These are phyloP conservation scores for Aphelenchoides avenae DNA, from an alignment of 1,140 invertebrate genomes.

Conservation along the genomic window DNA sequence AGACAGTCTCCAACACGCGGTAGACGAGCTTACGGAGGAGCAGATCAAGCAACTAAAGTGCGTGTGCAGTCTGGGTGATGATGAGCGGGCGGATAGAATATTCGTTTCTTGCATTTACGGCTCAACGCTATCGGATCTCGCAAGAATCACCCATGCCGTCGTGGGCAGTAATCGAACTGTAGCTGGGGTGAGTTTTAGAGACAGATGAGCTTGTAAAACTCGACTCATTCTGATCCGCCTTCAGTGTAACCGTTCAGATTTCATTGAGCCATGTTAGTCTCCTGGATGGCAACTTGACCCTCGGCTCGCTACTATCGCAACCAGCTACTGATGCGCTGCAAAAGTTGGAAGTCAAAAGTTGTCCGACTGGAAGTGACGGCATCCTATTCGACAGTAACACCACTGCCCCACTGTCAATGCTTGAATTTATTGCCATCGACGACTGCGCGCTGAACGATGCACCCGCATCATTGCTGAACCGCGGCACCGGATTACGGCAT, in stretches of 20 bases:
- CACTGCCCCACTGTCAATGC: no score
- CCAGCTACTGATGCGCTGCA: no score
- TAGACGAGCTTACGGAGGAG: constrained; percentile 13
- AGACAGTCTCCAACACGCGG: no score
- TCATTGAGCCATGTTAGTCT: constrained; percentile 10
- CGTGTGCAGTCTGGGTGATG: constrained; percentile 1
- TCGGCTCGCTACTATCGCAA: no score
- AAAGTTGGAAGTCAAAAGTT: constrained; percentile 26
- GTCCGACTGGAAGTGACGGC: no score
- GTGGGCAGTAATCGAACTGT: no score
- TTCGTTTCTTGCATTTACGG: constrained; percentile 41
- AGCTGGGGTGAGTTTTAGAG: no score
- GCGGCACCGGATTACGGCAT: neutral
- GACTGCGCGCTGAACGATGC: constrained; percentile 26
- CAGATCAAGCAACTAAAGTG: constrained; percentile 18
- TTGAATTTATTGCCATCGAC: constrained; percentile 30
- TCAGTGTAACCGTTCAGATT: constrained; percentile 5
- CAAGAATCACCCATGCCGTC: no score
- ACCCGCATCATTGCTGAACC: constrained; percentile 15
- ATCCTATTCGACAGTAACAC: no score
- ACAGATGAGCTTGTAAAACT: no score
- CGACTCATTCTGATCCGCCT: no score
- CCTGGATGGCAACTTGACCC: neutral
- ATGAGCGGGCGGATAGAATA: constrained; percentile 14
- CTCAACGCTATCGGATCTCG: constrained; percentile 38